Evolutionary conservation across 53 echinoderm and acorn worm genomes (phyloP), one percentile per base, ranked within the genome.

Genomic region (Holothuria scabra): DNA sequence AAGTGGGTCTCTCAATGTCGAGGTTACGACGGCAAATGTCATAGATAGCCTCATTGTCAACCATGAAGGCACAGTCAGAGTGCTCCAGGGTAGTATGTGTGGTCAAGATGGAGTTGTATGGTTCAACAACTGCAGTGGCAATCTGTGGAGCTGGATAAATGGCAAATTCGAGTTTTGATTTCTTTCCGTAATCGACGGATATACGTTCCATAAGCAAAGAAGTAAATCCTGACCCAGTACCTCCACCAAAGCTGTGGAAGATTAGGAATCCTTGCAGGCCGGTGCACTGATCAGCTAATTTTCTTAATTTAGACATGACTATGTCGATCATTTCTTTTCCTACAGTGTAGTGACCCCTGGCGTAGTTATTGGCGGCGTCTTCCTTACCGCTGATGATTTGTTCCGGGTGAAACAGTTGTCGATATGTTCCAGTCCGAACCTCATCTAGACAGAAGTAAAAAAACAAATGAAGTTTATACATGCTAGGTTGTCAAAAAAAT

Each of bases 351-450:
- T 85, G 80, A 31, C 89, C 89, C 12, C 85, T 49, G 5, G 85
- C 89, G 79, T 83, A 91, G 87, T 91, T 91, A 62, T 91, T 91
- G 46, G 91, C 87, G 28, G 91, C 91, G 69, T 91, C 91, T 71
- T 91, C 88, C 57, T 91, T 91, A 35, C 91, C 91, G 2, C 74
- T 81, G 26, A 90, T 70, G 74, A 90, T 2, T 23, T 86, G 90
- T 28, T 90, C 81, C 3, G 90, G 90, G 34, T 86, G 86, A 60
- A 82, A 86, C 64, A 90, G 90, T 65, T 72, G 78, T 12, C 83
- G 86, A 56, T 90, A 90, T 0, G 55, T 69, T 1, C 84, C 84
- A 0, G 88, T 75, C 4, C 85, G 80, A 12, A 85, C 41, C 67
- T 89, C 85, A 68, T 89, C 89, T 85, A 49, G 64, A n/a, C n/a